Base-by-base conservation (phyloP, 1,140 invertebrate genomes). In the Nephotettix cincticeps region DNA sequence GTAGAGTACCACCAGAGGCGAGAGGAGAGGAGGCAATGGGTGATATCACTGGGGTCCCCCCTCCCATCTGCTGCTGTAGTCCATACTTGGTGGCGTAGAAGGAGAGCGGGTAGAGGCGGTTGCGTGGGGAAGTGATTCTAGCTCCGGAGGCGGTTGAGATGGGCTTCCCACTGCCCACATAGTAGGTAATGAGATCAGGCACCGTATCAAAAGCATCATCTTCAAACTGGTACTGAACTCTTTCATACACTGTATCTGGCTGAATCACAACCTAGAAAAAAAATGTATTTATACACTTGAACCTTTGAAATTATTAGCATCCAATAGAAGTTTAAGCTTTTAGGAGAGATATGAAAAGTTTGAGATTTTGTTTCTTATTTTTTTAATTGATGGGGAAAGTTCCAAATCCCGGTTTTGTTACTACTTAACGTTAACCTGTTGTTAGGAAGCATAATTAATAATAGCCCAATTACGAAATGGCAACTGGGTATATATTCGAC, bases 141-240 rank as follows among this genome's bases (percentile, higher is more conserved):
- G 95, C 95, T 0, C 94, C 93, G 13, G 95, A 96, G 0, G 90
- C 89, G 17, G 88, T 86, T 0, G 95, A 96, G 75, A 98, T 93
- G 0, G 93, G 89, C 78, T 88, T 88, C 27, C 91, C 91, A 43
- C 93, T 95, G 0, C 94, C 93, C n/a, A 97, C 94, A 79, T 99
- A 97, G 71, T 91, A 97, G 1, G 94, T 96, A 72, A 98, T 95
- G 28, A 99, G 85, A 81, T 97, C 94, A 0, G 95, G 92, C 13
- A 98, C 93, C 1, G 94, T 95, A 77, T 95, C 93, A 77, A 96
- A 98, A 0, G 91, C 89, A 77, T 97, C 95, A 75, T 95, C 94
- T 83, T 98, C 96, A 78, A 98, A 96, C 77, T 95, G 93, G 81
- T 93, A 98, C 76, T 96, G 93, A 6, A 95, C 89, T 73, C 91